Conservation (phyloP, 2,888 invertebrate species). For the Cheilosia impressa region DNA sequence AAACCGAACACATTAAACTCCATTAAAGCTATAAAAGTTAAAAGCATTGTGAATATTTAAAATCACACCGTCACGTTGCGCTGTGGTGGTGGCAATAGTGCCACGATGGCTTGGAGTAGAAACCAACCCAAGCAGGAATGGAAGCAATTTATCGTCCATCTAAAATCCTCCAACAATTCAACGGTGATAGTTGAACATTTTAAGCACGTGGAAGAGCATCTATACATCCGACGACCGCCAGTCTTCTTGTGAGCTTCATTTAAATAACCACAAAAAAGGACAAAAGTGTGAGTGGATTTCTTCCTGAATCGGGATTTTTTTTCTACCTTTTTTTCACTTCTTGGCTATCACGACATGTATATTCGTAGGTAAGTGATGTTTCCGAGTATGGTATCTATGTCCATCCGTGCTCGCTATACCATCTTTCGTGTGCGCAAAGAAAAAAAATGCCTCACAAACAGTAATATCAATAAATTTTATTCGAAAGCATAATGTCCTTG, state of each 20-base stretch:
- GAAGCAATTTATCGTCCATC: slow-evolving; percentile 68
- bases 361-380: slow-evolving; percentile 68
- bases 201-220: slow-evolving; percentile 59
- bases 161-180: slow-evolving; percentile 64
- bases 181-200: slow-evolving; percentile 66
- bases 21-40: slow-evolving; percentile 72
- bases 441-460: slow-evolving; percentile 61
- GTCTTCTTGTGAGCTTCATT: slow-evolving; percentile 42
- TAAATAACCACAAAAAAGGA: slow-evolving; percentile 52
- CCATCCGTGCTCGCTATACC: slow-evolving; percentile 62
- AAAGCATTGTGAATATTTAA: slow-evolving; percentile 73
- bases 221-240: slow-evolving; percentile 28
- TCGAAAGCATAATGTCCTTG: slow-evolving; percentile 74
- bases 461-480: slow-evolving; percentile 75
- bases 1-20: slow-evolving; percentile 66
- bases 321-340: background rate
- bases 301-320: slow-evolving; percentile 16
- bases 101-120: slow-evolving; percentile 12
- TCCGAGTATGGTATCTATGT: slow-evolving; percentile 56
- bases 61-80: slow-evolving; percentile 63
- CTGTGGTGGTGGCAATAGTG: slow-evolving; percentile 18
- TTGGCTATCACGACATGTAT: slow-evolving; percentile 36
- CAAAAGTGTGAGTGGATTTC: slow-evolving; percentile 33
- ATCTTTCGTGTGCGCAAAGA: slow-evolving; percentile 41
- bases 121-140: slow-evolving; percentile 18